Percentiles rank a stretch among this genome's conserved stretches.
These are phyloP conservation scores for Chrysaora quinquecirrha DNA, from an alignment of 30 jellyfish, hydroid and myxozoan genomes.

Conservation along the genomic window DNA sequence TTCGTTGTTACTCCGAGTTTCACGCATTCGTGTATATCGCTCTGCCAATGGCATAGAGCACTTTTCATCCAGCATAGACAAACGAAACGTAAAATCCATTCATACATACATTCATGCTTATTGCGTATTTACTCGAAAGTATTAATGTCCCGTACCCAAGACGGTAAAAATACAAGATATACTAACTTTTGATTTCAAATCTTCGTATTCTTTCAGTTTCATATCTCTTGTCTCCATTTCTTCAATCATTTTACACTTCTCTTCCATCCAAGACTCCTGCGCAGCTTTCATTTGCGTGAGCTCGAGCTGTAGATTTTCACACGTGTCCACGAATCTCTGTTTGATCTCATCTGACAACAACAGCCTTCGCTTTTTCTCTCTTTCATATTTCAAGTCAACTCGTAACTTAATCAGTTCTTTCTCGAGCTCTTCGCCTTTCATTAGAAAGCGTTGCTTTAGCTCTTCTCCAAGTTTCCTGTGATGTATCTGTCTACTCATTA, in stretches of 20 bases:
- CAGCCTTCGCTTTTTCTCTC: conserved; percentile 36
- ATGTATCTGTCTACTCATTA: conserved; percentile 2
- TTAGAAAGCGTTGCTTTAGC: conserved; percentile 18
- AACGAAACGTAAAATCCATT: too few species aligned
- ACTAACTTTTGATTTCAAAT: background rate
- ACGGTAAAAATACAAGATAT: too few species aligned
- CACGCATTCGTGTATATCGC: too few species aligned
- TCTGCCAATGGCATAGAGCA: too few species aligned
- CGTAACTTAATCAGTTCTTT: conserved; percentile 10
- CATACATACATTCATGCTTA: too few species aligned
- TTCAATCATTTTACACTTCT: background rate
- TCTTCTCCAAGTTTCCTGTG: conserved; percentile 30
- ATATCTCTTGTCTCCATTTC: background rate
- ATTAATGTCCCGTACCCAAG: too few species aligned
- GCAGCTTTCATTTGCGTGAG: conserved; percentile 19
- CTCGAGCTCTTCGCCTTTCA: conserved; percentile 33
- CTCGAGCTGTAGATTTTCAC: conserved; percentile 50
- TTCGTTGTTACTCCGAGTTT: too few species aligned
- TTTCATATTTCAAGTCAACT: conserved; percentile 18
- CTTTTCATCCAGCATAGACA: too few species aligned
- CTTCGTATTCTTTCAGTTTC: background rate
- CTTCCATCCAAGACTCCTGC: background rate
- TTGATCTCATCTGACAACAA: conserved; percentile 44
- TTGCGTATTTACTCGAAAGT: too few species aligned
- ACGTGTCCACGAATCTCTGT: conserved; percentile 21